phyloP scores from a whole-genome alignment of 92 coral and sea anemone species.

The Phymanthus crucifer region DNA sequence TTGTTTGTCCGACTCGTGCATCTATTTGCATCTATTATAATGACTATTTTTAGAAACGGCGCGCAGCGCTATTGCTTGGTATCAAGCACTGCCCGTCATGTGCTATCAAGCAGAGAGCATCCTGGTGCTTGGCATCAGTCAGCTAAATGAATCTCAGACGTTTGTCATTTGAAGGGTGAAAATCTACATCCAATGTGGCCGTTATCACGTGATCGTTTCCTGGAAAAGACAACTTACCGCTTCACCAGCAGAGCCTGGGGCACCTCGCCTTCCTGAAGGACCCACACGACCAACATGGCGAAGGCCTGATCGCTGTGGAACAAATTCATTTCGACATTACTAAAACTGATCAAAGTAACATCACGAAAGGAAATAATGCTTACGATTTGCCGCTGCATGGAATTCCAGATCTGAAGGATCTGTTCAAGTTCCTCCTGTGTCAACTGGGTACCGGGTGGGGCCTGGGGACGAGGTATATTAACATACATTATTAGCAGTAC shows the following conservation, averaged over 20 bases:
- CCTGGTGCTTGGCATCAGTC: too few species aligned
- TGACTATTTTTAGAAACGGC: too few species aligned
- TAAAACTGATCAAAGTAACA: background rate
- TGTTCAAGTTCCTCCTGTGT: conserved; percentile 50
- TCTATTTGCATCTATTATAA: too few species aligned
- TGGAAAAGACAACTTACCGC: conserved; percentile 24
- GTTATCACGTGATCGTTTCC: background rate
- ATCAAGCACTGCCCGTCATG: too few species aligned
- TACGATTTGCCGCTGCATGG: conserved; percentile 55
- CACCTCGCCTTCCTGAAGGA: conserved; percentile 32
- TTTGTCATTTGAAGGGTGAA: too few species aligned
- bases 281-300: conserved; percentile 41
- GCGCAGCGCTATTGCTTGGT: too few species aligned
- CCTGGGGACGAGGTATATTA: conserved; percentile 37
- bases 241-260: conserved; percentile 18
- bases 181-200: too few species aligned
- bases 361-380: background rate
- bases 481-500: background rate
- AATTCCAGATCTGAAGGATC: conserved; percentile 42
- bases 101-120: too few species aligned
- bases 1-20: too few species aligned
- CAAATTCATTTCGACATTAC: too few species aligned
- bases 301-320: conserved; percentile 29
- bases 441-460: conserved; percentile 39
- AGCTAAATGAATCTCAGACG: too few species aligned